A percentile compares a stretch with the other conserved stretches of the same genome.
Conservation (phyloP, 2,113 vertebrate species). For the Tenrec ecaudatus region DNA sequence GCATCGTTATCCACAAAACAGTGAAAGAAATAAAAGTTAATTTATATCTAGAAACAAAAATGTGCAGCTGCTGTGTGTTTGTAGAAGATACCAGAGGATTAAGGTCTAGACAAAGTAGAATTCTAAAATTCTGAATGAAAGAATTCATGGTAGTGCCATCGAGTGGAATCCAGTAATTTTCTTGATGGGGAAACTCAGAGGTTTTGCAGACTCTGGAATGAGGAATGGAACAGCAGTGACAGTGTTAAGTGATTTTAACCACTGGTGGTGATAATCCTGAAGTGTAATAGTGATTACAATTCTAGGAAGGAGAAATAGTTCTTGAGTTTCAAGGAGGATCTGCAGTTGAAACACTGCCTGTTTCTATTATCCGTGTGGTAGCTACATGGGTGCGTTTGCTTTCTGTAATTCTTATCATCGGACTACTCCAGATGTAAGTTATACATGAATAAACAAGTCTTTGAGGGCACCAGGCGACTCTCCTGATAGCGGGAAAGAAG, state of each 20-base stretch:
- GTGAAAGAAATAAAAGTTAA: conserved; percentile 45
- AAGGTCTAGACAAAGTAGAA: conserved; percentile 33
- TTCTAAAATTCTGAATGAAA: conserved; percentile 50
- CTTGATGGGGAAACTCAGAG: conserved; percentile 41
- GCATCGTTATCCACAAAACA: conserved; percentile 9
- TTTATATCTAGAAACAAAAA: conserved; percentile 20
- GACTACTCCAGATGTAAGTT: neutral
- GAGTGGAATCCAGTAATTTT: neutral
- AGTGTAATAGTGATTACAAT: neutral
- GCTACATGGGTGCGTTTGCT: neutral
- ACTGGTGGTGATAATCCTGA: neutral
- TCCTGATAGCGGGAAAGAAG: neutral
- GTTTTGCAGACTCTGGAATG: conserved; percentile 22
- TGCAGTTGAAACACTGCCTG: no score
- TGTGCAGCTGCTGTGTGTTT: conserved; percentile 10
- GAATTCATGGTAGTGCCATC: conserved; percentile 32
- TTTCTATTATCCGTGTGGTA: neutral
- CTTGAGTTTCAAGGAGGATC: neutral
- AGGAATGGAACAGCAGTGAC: conserved; percentile 38
- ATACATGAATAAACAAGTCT: neutral
- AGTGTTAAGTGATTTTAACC: conserved; percentile 1
- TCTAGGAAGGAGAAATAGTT: neutral
- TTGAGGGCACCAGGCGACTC: neutral
- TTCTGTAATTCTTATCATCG: neutral
- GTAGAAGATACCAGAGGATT: conserved; percentile 27